These are phyloP conservation scores for Craseonycteris thonglongyai DNA, from an alignment of 2,113 vertebrate species.

Conservation along the genomic window DNA sequence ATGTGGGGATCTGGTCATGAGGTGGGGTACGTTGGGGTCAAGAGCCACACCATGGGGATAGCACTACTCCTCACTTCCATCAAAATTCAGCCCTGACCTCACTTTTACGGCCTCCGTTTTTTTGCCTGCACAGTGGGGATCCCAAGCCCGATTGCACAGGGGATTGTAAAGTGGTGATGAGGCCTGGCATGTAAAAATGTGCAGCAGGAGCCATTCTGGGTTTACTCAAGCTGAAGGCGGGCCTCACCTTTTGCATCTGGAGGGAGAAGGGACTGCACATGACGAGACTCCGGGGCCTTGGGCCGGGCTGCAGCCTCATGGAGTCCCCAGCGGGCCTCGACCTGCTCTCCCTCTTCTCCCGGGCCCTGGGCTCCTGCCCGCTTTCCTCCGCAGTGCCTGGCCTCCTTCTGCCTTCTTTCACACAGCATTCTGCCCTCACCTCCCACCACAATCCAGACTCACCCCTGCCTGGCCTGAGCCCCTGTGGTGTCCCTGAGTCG, in stretches of 20 bases:
- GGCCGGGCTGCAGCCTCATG: background rate
- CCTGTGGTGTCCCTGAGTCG: rapidly evolving
- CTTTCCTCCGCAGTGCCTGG: background rate
- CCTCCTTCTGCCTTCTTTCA: background rate
- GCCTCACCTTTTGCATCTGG: background rate
- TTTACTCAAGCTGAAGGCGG: background rate
- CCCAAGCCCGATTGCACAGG: background rate
- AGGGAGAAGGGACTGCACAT: background rate
- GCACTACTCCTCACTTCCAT: background rate
- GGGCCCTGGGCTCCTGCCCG: background rate
- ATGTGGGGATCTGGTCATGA: background rate
- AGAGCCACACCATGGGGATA: background rate
- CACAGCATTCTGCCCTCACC: background rate
- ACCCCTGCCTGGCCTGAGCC: background rate
- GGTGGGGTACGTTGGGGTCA: background rate
- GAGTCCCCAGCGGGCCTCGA: rapidly evolving
- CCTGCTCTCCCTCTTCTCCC: background rate
- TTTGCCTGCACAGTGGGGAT: background rate
- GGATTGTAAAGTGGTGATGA: background rate
- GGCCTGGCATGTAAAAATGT: background rate
- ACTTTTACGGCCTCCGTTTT: background rate
- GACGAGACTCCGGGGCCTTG: background rate
- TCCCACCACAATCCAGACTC: background rate
- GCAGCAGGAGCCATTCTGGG: background rate
- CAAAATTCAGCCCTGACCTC: background rate